phyloP scores from a whole-genome alignment of 1,140 invertebrate genomes.

The Drosophila willistoni region DNA sequence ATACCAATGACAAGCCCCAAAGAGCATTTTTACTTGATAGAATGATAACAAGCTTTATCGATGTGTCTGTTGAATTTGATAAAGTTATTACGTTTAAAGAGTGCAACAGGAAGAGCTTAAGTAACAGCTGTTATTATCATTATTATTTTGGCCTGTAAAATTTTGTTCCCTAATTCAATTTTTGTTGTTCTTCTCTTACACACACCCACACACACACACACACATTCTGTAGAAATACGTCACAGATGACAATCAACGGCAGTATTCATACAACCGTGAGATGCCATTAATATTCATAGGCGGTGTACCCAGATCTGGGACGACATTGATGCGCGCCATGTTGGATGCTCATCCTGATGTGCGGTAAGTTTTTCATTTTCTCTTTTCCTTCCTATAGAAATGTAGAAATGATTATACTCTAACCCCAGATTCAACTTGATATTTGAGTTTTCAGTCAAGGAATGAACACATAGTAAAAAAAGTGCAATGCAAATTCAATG shows the following conservation, averaged over 20 bases:
- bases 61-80: not conserved
- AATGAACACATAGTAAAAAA: too few relatives aligned
- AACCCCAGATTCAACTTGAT: too few relatives aligned
- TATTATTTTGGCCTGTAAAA: conserved; percentile 55
- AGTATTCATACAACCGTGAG: conserved; percentile 90
- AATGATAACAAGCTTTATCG: not conserved
- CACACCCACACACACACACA: conserved; percentile 5
- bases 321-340: conserved; percentile 98
- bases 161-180: conserved; percentile 74
- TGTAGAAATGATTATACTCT: too few relatives aligned
- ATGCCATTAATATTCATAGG: conserved; percentile 99
- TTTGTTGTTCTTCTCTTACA: conserved; percentile 29
- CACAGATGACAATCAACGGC: conserved; percentile 85
- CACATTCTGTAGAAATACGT: conserved; percentile 84
- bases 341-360: conserved; percentile 99
- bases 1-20: not conserved
- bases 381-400: not conserved
- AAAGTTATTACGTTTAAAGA: not conserved
- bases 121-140: conserved; percentile 29
- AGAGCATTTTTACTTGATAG: not conserved
- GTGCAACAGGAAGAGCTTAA: not conserved
- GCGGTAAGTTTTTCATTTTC: conserved; percentile 84
- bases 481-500: too few relatives aligned
- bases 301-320: conserved; percentile 97
- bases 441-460: too few relatives aligned